A percentile compares a stretch with the other conserved stretches of the same genome.
phyloP scores from a whole-genome alignment of 2,113 vertebrate species.

The Felis catus region F.catus_Fca126_mat1.0 CM031419.1:13057001-13057500 shows the following conservation, averaged over 20 bases:
- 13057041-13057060: neutral
- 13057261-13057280: rapidly evolving
- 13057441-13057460: slow-evolving; percentile 81
- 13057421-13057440: slow-evolving; percentile 85
- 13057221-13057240: neutral
- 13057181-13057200: neutral
- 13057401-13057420: slow-evolving; percentile 84
- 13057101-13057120: neutral
- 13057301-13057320: neutral
- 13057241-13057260: neutral
- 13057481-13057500: slow-evolving; percentile 81
- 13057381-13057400: slow-evolving; percentile 77
- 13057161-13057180: neutral
- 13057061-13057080: neutral
- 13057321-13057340: slow-evolving; percentile 61
- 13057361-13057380: slow-evolving; percentile 82
- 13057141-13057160: rapidly evolving
- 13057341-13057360: slow-evolving; percentile 82
- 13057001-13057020: rapidly evolving
- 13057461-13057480: slow-evolving; percentile 70
- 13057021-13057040: neutral
- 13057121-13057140: neutral
- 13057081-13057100: neutral
- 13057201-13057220: neutral
- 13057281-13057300: neutral